Conservation (phyloP, 1,140 invertebrate species). For the Ectropis grisescens region DNA sequence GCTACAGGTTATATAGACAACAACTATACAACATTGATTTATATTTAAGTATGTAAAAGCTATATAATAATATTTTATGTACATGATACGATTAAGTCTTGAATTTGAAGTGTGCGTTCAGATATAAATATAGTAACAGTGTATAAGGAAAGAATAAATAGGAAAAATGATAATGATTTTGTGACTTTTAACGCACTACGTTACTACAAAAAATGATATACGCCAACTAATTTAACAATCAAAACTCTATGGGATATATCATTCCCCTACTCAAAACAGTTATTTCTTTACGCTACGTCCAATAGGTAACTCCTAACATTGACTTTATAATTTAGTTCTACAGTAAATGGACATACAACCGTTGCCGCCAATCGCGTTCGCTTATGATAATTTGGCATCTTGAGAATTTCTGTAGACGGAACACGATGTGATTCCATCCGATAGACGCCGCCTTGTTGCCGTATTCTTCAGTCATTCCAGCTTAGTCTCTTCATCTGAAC, state of each 20-base stretch:
- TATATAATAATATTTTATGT: conserved; percentile 25
- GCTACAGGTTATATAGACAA: conserved; percentile 25
- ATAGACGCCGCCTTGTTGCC: conserved; percentile 13
- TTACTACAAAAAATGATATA: conserved; percentile 1
- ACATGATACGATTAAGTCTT: conserved; percentile 54
- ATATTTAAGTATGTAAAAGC: too few species aligned
- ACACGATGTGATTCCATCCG: conserved; percentile 1
- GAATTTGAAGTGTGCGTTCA: conserved; percentile 48
- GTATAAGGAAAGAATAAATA: conserved; percentile 13
- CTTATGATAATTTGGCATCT: conserved; percentile 53
- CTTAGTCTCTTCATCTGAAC: conserved; percentile 50
- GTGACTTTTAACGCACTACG: background rate
- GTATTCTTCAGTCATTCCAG: conserved; percentile 13
- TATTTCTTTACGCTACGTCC: conserved; percentile 18
- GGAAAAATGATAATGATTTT: background rate
- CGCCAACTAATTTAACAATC: conserved; percentile 13
- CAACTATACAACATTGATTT: conserved; percentile 39
- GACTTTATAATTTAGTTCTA: conserved; percentile 29
- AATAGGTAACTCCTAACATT: conserved; percentile 24
- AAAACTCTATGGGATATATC: conserved; percentile 32
- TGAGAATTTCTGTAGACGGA: conserved; percentile 19
- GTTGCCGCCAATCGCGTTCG: conserved; percentile 37
- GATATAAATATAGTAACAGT: conserved; percentile 15
- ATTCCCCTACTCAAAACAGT: conserved; percentile 41
- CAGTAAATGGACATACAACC: conserved; percentile 64